Evolutionary conservation across 2,113 vertebrate genomes (phyloP).

Genomic region (Ovibos moschatus): DNA sequence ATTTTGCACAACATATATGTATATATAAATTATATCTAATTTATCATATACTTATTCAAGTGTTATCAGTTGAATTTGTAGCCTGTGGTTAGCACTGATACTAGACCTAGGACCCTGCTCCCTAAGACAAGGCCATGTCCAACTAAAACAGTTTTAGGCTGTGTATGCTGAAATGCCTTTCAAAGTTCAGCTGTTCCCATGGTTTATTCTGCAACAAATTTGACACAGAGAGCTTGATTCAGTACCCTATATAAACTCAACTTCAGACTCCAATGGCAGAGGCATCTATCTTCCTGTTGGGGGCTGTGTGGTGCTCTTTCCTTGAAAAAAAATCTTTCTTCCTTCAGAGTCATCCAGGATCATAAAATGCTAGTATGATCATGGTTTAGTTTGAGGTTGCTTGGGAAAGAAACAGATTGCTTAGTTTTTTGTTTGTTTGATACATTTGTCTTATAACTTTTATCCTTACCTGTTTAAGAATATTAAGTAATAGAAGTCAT

Average conservation of each 20-base stretch:
- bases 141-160: neutral
- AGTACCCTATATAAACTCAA: neutral
- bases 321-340: neutral
- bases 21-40: neutral
- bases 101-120: neutral
- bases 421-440: neutral
- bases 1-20: neutral
- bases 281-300: neutral
- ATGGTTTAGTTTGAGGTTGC: neutral
- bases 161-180: neutral
- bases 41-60: neutral
- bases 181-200: neutral
- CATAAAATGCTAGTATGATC: neutral
- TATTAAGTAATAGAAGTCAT: neutral
- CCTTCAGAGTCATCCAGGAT: neutral
- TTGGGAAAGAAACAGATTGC: neutral
- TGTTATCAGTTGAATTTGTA: neutral
- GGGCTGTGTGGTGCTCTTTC: neutral
- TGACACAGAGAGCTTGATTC: neutral
- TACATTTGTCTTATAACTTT: neutral
- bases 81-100: neutral
- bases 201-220: neutral
- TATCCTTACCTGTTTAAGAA: neutral
- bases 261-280: neutral
- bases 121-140: neutral